These are phyloP conservation scores for Zaprionus ghesquierei DNA, from an alignment of 1,140 invertebrate genomes.

Conservation along the genomic window DNA sequence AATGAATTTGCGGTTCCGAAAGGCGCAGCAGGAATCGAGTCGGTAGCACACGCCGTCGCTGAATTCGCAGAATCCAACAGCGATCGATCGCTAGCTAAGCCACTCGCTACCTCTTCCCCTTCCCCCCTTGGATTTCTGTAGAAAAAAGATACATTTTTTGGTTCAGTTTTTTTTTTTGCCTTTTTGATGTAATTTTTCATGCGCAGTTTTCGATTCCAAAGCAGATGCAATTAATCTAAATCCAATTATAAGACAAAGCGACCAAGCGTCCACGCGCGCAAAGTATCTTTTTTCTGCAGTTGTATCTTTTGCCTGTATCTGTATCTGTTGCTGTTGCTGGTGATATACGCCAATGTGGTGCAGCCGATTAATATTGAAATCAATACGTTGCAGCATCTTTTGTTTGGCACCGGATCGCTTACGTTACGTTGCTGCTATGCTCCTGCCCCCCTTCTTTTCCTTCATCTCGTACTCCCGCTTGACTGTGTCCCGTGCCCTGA, in stretches of 20 bases:
- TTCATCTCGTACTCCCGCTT: neutral
- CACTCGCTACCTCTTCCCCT: slow-evolving; percentile 4
- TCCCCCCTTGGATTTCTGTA: slow-evolving; percentile 58
- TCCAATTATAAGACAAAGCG: slow-evolving; percentile 81
- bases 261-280: slow-evolving; percentile 42
- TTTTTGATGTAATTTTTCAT: slow-evolving; percentile 73
- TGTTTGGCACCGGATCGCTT: slow-evolving; percentile 27
- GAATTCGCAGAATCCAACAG: slow-evolving; percentile 54
- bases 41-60: slow-evolving; percentile 48
- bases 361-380: slow-evolving; percentile 68
- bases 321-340: slow-evolving; percentile 13
- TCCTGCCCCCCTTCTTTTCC: neutral
- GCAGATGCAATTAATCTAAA: slow-evolving; percentile 81
- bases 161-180: slow-evolving; percentile 11
- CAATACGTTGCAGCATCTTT: slow-evolving; percentile 66
- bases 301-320: slow-evolving; percentile 8
- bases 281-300: neutral
- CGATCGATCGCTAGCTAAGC: neutral
- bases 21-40: slow-evolving; percentile 50
- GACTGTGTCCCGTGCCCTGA: neutral
- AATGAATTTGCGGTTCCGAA: slow-evolving; percentile 71
- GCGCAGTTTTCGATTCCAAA: slow-evolving; percentile 38
- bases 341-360: slow-evolving; percentile 48
- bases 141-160: slow-evolving; percentile 34
- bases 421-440: neutral